These are phyloP conservation scores for Schizaphis graminum DNA, from an alignment of 2,888 invertebrate species.

Conservation along the genomic window DNA sequence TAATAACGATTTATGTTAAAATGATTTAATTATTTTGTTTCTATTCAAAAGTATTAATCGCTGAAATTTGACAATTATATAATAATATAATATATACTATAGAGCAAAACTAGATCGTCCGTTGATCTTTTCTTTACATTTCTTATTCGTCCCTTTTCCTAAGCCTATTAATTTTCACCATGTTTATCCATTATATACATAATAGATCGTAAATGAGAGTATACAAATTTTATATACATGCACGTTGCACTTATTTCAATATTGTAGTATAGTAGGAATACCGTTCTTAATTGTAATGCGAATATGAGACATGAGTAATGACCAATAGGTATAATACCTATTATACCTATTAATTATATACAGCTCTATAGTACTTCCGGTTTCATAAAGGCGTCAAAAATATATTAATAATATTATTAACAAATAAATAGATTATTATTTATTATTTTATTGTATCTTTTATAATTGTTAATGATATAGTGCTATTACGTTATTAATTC, in stretches of 20 bases:
- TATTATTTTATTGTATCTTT: slow-evolving; percentile 4
- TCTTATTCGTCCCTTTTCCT: background rate
- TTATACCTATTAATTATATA: background rate
- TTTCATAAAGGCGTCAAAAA: background rate
- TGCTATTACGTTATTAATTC: background rate
- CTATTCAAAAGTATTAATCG: too few relatives aligned
- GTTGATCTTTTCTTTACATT: background rate
- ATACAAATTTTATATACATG: background rate
- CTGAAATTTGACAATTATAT: background rate
- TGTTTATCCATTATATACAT: background rate
- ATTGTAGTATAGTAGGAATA: background rate
- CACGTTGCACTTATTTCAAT: background rate
- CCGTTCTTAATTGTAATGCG: too few relatives aligned
- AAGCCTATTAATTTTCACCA: background rate
- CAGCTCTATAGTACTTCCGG: background rate
- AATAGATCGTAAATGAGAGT: background rate
- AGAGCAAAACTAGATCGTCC: background rate
- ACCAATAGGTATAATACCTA: background rate
- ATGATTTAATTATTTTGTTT: too few relatives aligned
- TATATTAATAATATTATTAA: background rate
- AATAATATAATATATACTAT: background rate
- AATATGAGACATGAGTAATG: too few relatives aligned
- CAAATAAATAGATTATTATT: background rate
- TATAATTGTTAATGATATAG: background rate
- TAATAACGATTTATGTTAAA: too few relatives aligned